Evolutionary conservation across 30 jellyfish, hydroid and myxozoan species (phyloP), one percentile per base, ranked within the genome.

Genomic region (Phacellophora camtschatica): DNA sequence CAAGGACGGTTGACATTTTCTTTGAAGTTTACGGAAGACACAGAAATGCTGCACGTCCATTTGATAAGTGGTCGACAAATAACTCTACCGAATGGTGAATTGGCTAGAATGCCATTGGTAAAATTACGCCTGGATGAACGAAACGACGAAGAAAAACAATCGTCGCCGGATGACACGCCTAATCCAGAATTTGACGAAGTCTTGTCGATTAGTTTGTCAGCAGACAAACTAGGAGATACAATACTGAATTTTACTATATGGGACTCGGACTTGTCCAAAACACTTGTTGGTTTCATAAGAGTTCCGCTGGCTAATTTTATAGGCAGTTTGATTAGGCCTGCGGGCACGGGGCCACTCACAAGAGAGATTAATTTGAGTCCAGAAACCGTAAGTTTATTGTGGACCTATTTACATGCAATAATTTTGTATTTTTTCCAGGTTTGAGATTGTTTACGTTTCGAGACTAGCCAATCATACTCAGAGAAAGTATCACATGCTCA

Each of bases 111-210:
- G 87, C 96, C 98, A 30, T 81, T 87, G 29, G 95, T 90, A 11
- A 77, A 78, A 72, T 45, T 83, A 37, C 78, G 84, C 20, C 0
- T 90, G 3, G 80, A 83, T 37, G 95, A 74, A 12, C 50, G 45
- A 66, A 36, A 25, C 1, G 96, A 90, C 53, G 82, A 82, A 29
- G 98, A 90, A 71, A 84, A 64, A 19, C 85, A 84, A 11, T 90
- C 98, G 57, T 76, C 88, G n/a, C 96, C 95, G 0, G 98, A 90
- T 64, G 98, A 90, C 32, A 87, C 98, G 20, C 96, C 98, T 13
- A 84, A 90, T 65, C 98, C 98, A 0, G 95, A 81, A 68, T 90
- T 83, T 62, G 98, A 90, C 46, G 96, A 90, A 84, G 96, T 83
- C 1, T 58, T 83, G 18, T 54, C 96, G 12, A 83, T 90, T 57